Conservation (phyloP, 2,888 invertebrate genomes). For the Watsonalla binaria region DNA sequence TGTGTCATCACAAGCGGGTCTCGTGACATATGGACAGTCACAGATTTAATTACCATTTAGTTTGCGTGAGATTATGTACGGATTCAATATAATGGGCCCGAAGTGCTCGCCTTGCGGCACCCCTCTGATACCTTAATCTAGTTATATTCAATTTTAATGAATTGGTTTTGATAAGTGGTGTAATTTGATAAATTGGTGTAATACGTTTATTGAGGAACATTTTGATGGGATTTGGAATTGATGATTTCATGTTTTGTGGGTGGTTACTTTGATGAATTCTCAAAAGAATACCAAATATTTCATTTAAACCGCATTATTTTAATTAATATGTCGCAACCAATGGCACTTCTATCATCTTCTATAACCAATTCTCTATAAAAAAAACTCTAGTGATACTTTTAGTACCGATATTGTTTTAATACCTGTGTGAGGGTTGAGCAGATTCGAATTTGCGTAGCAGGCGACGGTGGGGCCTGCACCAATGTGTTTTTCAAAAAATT, state of each 20-base stretch:
- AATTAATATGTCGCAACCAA: no score
- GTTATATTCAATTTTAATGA: background rate
- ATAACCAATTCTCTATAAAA: no score
- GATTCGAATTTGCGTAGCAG: no score
- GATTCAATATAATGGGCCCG: slow-evolving; percentile 1
- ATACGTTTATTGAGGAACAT: background rate
- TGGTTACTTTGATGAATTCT: no score
- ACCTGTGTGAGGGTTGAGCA: no score
- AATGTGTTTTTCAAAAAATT: no score
- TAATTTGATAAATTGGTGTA: background rate
- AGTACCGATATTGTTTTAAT: no score
- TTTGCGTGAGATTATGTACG: slow-evolving; percentile 1
- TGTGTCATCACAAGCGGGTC: slow-evolving; percentile 2
- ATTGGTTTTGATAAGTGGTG: background rate
- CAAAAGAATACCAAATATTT: no score
- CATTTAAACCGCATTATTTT: no score
- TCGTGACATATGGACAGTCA: slow-evolving; percentile 8
- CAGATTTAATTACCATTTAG: slow-evolving; percentile 18
- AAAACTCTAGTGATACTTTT: no score
- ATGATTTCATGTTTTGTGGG: background rate
- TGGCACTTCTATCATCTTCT: no score
- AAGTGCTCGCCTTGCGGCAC: background rate
- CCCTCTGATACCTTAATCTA: background rate
- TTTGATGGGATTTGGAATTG: background rate
- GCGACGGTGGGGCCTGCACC: no score